Evolutionary conservation across 2,888 invertebrate species (phyloP).

Genomic region (Frankliniella fusca): DNA sequence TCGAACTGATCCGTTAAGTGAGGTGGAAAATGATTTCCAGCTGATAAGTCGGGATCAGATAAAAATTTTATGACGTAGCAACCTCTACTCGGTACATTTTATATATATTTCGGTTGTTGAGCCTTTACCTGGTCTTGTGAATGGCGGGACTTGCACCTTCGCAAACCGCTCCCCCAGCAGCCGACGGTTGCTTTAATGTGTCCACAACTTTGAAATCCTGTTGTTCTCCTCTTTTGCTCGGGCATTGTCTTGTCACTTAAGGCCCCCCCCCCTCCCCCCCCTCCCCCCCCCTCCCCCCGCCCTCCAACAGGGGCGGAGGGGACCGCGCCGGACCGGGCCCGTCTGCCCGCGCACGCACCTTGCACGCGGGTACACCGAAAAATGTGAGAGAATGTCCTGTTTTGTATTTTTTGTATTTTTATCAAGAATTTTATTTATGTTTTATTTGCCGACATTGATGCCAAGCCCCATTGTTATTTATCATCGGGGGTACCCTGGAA

Average conservation of each 20-base stretch:
- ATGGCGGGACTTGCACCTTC: not conserved
- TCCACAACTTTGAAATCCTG: slow-evolving; percentile 22
- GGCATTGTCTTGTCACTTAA: slow-evolving; percentile 23
- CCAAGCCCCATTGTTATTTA: too few relatives aligned
- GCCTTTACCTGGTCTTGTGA: not conserved
- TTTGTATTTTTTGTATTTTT: not conserved
- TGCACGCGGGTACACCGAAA: not conserved
- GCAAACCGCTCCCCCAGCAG: not conserved
- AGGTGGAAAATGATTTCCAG: too few relatives aligned
- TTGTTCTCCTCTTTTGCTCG: slow-evolving; percentile 1
- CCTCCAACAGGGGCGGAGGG: too few relatives aligned
- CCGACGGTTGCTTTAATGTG: not conserved
- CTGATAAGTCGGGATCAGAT: too few relatives aligned
- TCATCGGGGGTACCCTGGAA: too few relatives aligned
- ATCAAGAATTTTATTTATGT: too few relatives aligned
- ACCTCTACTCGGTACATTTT: too few relatives aligned
- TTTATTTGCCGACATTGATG: too few relatives aligned
- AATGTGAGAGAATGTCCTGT: not conserved
- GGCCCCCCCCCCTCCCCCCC: too few relatives aligned
- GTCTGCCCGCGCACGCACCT: not conserved
- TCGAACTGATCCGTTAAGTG: not conserved
- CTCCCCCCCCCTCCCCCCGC: too few relatives aligned
- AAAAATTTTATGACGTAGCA: too few relatives aligned
- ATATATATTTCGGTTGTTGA: too few relatives aligned
- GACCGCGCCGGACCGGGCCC: not conserved